Base-by-base conservation (phyloP, 2,113 vertebrate genomes). In the Alaudala cheleensis region DNA sequence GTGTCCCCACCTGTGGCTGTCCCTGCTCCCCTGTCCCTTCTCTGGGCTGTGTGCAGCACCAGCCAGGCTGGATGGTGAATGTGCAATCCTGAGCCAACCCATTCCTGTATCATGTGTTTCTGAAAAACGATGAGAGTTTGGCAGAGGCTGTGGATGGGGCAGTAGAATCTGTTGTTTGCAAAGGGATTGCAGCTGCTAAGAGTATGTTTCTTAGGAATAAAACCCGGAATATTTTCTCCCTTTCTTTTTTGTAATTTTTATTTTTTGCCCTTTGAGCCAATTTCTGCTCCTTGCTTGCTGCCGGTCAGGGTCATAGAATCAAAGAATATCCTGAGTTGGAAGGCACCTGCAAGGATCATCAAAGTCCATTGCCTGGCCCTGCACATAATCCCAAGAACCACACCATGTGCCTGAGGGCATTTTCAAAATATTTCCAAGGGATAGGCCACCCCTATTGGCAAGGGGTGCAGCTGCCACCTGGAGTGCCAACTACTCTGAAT, bases 81-180 rank as follows among this genome's bases (percentile, higher is more conserved):
- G 31, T 9, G 37, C 62, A 24, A 13, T 37, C 60, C 50, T 50
- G n/a, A 86, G 47, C 54, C 53, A 49, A 39, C 77, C 71, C 13
- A 4, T 37, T 40, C 31, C 49, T 80, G 17, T 62, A 5, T 12
- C 40, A 31, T 11, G 19, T 0, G 0, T 44, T 50, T 50, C 65
- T 49, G 24, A 64, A 58, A 40, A 14, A 29, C 1, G 2, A 21
- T 14, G 58, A 72, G 44, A 1, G 0, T 6, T 1, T 64, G 62
- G 57, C 45, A 65, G 67, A 57, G 20, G 42, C 7, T 88, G 19
- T 86, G 51, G 28, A 26, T 86, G 62, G 31, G 9, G 40, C 6
- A 20, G 24, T 24, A 29, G 64, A 74, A 81, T 31, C 51, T 81
- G 51, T 37, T 61, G 11, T 40, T 71, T 54, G 26, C 49, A 53